Percentiles rank a stretch among this genome's conserved stretches.
phyloP scores from a whole-genome alignment of 2,888 invertebrate genomes.

The Leptopilina syphax region DNA sequence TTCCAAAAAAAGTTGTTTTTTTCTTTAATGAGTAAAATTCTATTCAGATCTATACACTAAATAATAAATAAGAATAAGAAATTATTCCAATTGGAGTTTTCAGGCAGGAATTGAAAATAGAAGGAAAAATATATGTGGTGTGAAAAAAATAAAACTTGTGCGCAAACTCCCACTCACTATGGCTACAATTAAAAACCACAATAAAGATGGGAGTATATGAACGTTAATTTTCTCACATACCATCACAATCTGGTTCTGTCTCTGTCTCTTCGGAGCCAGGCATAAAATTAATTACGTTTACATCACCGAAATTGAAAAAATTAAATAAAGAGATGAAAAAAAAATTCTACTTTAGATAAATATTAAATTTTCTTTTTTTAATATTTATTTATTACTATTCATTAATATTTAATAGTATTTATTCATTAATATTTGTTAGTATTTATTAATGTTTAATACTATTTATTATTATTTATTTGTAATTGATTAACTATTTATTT shows the following conservation, averaged over 20 bases:
- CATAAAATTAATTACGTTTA: constrained; percentile 66
- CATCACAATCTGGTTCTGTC: constrained; percentile 79
- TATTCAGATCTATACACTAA: too few relatives aligned
- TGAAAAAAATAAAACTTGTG: constrained; percentile 50
- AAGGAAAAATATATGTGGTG: constrained; percentile 4
- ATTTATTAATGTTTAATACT: too few relatives aligned
- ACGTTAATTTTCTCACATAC: constrained; percentile 66
- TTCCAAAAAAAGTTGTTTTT: too few relatives aligned
- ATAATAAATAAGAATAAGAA: background rate
- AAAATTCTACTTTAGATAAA: background rate
- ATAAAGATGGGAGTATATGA: constrained; percentile 63
- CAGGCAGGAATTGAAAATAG: constrained; percentile 13
- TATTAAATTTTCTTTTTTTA: background rate
- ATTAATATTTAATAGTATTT: too few relatives aligned
- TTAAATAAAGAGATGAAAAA: too few relatives aligned
- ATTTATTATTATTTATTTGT: too few relatives aligned
- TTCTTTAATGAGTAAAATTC: too few relatives aligned
- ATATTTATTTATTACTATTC: too few relatives aligned
- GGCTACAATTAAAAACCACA: constrained; percentile 63
- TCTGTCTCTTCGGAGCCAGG: constrained; percentile 78
- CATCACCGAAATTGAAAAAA: background rate
- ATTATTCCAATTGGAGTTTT: constrained; percentile 10
- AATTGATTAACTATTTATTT: too few relatives aligned
- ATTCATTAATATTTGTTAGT: too few relatives aligned
- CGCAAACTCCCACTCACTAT: constrained; percentile 63